phyloP scores from a whole-genome alignment of 53 echinoderm and acorn worm species.

The Paelopatides confundens region DNA sequence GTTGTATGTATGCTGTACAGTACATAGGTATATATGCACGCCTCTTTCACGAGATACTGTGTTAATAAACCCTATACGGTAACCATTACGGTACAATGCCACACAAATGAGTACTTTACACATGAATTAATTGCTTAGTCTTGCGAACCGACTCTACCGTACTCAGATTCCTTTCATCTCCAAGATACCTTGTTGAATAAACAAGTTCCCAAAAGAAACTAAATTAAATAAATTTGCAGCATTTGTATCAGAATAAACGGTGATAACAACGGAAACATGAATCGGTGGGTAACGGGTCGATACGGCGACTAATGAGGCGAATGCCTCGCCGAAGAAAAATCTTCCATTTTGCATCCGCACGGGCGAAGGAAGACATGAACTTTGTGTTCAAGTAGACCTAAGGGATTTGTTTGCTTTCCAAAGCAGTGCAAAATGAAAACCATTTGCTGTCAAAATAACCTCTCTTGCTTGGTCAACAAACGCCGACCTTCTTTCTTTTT shows the following conservation, averaged over 20 bases:
- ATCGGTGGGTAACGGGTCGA: slow-evolving; percentile 14
- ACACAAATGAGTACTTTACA: neutral
- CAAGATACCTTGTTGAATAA: neutral
- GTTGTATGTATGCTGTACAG: no score
- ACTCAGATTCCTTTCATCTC: neutral
- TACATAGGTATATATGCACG: no score
- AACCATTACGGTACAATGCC: neutral
- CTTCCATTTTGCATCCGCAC: neutral
- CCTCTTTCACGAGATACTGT: neutral
- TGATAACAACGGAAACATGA: slow-evolving; percentile 2
- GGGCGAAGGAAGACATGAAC: neutral
- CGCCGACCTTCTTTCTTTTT: slow-evolving; percentile 14
- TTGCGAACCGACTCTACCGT: neutral
- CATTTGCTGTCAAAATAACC: slow-evolving; percentile 43
- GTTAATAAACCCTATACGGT: neutral
- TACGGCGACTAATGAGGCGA: slow-evolving; percentile 42
- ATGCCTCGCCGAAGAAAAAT: slow-evolving; percentile 7
- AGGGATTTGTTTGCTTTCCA: slow-evolving; percentile 34
- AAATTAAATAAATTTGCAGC: slow-evolving; percentile 38
- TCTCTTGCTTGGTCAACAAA: slow-evolving; percentile 24
- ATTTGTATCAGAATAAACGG: slow-evolving; percentile 16
- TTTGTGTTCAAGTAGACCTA: slow-evolving; percentile 35
- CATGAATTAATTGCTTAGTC: neutral
- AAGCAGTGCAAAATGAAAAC: slow-evolving; percentile 12
- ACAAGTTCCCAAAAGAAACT: slow-evolving; percentile 3